Conservation (phyloP, 2,888 invertebrate genomes). For the Diplolepis rosae region DNA sequence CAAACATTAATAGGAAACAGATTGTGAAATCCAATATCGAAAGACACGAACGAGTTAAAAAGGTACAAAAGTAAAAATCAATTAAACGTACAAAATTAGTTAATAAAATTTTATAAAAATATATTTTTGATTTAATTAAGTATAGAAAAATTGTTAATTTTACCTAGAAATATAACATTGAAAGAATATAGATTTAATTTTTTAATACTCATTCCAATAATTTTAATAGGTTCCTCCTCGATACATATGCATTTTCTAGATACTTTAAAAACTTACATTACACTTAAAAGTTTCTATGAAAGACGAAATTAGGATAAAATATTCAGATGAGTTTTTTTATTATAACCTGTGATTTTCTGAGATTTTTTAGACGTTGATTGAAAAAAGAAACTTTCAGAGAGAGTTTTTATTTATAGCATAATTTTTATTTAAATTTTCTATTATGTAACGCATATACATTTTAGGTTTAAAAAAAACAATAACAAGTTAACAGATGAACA, state of each 20-base stretch:
- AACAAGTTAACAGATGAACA: conserved; percentile 4
- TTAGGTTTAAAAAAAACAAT: conserved; percentile 4
- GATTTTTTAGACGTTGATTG: neutral
- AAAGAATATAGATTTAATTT: neutral
- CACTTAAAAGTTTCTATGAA: neutral
- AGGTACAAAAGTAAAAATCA: conserved; percentile 22
- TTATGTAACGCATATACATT: conserved; percentile 12
- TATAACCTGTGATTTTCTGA: neutral
- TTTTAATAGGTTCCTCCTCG: neutral
- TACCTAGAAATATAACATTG: neutral
- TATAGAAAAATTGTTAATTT: conserved; percentile 1
- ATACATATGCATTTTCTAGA: neutral
- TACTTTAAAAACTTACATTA: too few species aligned
- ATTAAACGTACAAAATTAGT: conserved; percentile 1
- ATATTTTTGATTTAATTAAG: neutral
- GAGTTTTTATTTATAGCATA: neutral
- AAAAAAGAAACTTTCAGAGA: neutral
- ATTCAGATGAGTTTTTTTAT: neutral
- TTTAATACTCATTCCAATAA: neutral
- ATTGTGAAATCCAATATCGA: neutral
- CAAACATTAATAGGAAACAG: neutral
- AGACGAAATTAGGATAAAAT: neutral
- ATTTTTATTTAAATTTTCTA: neutral
- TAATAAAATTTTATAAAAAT: conserved; percentile 21
- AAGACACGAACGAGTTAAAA: neutral